A percentile compares a stretch with the other conserved stretches of the same genome.
Conservation (phyloP, 2,888 invertebrate genomes). For the Rapana venosa region DNA sequence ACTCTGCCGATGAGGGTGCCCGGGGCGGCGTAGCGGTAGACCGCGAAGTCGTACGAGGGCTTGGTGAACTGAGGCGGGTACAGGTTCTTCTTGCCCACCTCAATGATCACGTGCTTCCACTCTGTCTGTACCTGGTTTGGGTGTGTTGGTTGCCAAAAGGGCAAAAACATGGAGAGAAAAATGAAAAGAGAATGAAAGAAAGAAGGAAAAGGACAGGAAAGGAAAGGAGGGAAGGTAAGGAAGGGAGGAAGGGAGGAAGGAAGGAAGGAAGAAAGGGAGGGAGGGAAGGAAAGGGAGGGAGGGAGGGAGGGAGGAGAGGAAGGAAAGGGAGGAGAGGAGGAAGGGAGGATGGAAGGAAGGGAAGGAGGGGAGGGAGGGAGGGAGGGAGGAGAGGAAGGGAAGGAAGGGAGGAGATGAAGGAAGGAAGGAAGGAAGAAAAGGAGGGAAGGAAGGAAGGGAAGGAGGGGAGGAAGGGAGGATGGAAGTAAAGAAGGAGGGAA, state of each 20-base stretch:
- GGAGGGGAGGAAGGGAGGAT: background rate
- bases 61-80: conserved; percentile 59
- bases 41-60: conserved; percentile 54
- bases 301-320: too few species aligned
- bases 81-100: conserved; percentile 60
- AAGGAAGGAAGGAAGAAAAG: too few species aligned
- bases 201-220: background rate
- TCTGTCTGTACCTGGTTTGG: conserved; percentile 32
- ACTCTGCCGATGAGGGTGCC: conserved; percentile 58
- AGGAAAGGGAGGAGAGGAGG: too few species aligned
- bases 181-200: background rate
- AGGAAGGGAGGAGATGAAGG: too few species aligned
- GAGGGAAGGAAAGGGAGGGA: too few species aligned
- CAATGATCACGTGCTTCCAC: conserved; percentile 60
- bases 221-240: background rate
- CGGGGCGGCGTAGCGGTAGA: conserved; percentile 57
- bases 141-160: background rate
- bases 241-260: background rate
- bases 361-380: too few species aligned
- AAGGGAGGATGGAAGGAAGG: too few species aligned
- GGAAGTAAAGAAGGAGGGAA: background rate
- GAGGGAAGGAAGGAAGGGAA: too few species aligned
- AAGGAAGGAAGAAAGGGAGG: background rate
- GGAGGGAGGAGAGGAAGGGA: too few species aligned
- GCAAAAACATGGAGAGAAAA: background rate